A percentile compares a stretch with the other conserved stretches of the same genome.
These are phyloP conservation scores for Ammodytes marinus DNA, from an alignment of 2,113 vertebrate genomes.

Conservation along the genomic window DNA sequence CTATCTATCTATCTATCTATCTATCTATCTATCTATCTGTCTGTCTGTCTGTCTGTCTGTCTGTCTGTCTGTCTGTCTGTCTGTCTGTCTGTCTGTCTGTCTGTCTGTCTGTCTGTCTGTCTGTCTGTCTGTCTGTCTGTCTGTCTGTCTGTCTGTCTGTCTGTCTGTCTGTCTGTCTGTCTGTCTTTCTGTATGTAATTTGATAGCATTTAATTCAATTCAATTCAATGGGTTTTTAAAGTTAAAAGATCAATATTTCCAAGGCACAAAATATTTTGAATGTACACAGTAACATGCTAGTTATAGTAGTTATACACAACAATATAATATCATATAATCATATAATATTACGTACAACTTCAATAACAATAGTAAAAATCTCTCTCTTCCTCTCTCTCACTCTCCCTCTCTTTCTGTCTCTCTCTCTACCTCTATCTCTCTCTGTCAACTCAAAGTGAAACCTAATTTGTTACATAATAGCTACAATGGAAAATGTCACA, in stretches of 20 bases:
- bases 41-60: not conserved
- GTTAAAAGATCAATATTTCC: too few species aligned
- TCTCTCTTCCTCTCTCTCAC: too few species aligned
- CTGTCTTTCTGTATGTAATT: too few species aligned
- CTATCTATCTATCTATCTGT: not conserved
- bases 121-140: not conserved
- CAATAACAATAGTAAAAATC: too few species aligned
- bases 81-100: not conserved
- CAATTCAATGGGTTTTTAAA: too few species aligned
- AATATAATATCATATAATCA: too few species aligned
- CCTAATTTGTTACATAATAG: slow-evolving; percentile 31
- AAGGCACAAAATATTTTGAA: too few species aligned
- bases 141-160: not conserved
- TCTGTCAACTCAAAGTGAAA: slow-evolving; percentile 40
- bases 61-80: not conserved
- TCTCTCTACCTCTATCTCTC: not conserved
- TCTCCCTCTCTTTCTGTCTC: not conserved
- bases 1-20: not conserved
- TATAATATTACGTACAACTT: too few species aligned
- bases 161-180: not conserved
- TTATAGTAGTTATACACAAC: too few species aligned
- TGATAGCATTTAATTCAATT: too few species aligned
- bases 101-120: not conserved
- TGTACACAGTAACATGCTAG: too few species aligned
- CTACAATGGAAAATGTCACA: slow-evolving; percentile 29